These are phyloP conservation scores for Eupsittula cactorum DNA, from an alignment of 2,113 vertebrate species.

Conservation along the genomic window DNA sequence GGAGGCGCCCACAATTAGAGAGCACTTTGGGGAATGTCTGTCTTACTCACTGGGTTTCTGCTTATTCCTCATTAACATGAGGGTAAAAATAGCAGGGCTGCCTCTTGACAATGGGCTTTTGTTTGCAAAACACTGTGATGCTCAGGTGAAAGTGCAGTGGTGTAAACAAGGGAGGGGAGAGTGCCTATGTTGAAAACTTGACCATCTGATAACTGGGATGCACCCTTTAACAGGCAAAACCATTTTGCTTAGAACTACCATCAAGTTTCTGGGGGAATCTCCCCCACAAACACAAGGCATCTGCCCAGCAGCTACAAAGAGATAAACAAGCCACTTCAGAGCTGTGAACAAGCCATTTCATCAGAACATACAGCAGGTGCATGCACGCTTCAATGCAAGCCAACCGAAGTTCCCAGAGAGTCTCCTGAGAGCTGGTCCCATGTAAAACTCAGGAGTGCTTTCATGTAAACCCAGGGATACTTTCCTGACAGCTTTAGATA, in stretches of 20 bases:
- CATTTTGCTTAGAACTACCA: neutral
- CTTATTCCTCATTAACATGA: neutral
- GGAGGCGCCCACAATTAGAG: neutral
- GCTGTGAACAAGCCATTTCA: neutral
- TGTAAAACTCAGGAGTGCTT: neutral
- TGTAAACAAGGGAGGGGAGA: neutral
- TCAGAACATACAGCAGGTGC: neutral
- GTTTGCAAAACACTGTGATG: neutral
- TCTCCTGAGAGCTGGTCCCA: neutral
- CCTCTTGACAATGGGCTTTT: neutral
- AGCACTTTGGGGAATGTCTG: neutral
- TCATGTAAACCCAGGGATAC: neutral
- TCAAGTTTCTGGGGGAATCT: neutral
- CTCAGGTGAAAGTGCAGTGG: neutral
- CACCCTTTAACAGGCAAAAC: neutral
- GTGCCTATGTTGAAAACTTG: neutral
- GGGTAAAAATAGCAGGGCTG: neutral
- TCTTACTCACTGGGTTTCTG: neutral
- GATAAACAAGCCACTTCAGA: constrained; percentile 34
- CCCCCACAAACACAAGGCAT: neutral
- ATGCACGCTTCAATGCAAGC: neutral
- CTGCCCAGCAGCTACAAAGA: neutral
- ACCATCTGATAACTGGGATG: neutral
- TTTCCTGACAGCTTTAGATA: neutral
- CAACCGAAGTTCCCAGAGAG: neutral